phyloP scores from a whole-genome alignment of 2,797 vertebrate genomes.

The Balearica regulorum region DNA sequence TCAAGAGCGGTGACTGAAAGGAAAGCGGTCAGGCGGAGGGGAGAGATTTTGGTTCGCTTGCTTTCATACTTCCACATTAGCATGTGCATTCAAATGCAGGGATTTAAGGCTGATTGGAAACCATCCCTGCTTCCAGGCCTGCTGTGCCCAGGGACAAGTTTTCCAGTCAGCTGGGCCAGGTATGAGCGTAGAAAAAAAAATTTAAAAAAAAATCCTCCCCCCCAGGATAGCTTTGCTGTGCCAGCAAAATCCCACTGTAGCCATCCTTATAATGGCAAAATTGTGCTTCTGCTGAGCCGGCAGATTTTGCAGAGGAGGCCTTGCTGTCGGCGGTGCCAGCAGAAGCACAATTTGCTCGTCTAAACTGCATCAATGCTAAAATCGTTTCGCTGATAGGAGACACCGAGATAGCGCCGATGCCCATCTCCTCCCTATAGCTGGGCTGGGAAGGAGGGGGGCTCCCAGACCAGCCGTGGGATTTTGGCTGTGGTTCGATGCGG shows the following conservation, averaged over 20 bases:
- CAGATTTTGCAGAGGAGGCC: conserved; percentile 29
- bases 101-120: conserved; percentile 7
- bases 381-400: not conserved
- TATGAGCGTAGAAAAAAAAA: not conserved
- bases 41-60: not conserved
- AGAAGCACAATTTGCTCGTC: conserved; percentile 1
- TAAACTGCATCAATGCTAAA: not conserved
- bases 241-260: conserved; percentile 32
- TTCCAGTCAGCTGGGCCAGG: conserved; percentile 2
- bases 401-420: accelerated
- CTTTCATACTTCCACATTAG: not conserved
- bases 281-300: conserved; percentile 41
- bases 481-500: accelerated
- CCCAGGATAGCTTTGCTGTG: conserved; percentile 11
- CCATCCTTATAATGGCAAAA: conserved; percentile 49
- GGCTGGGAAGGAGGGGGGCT: not conserved
- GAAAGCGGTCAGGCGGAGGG: not conserved
- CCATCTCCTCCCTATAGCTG: accelerated
- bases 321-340: not conserved
- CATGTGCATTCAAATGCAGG: not conserved
- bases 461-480: accelerated
- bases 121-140: not conserved
- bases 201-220: not conserved
- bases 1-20: not conserved
- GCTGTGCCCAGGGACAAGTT: not conserved